Conservation (phyloP, 1,140 invertebrate species). For the Pogonomyrmex barbatus region DNA sequence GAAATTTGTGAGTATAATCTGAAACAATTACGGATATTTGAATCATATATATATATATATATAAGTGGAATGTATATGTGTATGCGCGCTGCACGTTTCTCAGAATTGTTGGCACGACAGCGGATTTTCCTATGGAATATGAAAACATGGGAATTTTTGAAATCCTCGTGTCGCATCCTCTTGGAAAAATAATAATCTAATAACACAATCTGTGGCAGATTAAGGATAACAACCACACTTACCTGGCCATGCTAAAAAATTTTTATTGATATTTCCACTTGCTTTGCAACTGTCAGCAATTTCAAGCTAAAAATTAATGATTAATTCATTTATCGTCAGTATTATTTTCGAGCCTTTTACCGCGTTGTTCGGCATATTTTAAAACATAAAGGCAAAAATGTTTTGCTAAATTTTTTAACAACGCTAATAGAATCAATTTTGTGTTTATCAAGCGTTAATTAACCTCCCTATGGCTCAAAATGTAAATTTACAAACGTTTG, state of each 20-base stretch:
- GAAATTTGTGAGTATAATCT: not conserved
- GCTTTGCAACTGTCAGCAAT: not conserved
- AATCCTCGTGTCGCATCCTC: not conserved
- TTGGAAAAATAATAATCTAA: not conserved
- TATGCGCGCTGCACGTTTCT: not conserved
- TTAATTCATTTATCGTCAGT: not conserved
- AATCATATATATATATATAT: not conserved
- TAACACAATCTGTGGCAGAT: not conserved
- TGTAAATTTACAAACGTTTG: slow-evolving; percentile 30
- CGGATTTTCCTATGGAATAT: not conserved
- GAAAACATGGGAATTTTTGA: slow-evolving; percentile 24
- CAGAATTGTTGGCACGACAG: not conserved
- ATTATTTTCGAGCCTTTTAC: not conserved
- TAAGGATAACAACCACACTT: not conserved
- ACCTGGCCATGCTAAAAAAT: not conserved
- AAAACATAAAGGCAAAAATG: not conserved
- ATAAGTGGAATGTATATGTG: not conserved
- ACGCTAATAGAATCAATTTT: not conserved
- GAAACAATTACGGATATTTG: not conserved
- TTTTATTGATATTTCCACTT: not conserved
- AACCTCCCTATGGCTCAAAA: not conserved
- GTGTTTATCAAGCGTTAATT: not conserved
- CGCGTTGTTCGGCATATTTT: not conserved
- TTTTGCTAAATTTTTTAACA: not conserved
- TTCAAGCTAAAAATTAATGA: not conserved